phyloP scores from a whole-genome alignment of 2,797 vertebrate species.

The Melanotaenia trifasciata region DNA sequence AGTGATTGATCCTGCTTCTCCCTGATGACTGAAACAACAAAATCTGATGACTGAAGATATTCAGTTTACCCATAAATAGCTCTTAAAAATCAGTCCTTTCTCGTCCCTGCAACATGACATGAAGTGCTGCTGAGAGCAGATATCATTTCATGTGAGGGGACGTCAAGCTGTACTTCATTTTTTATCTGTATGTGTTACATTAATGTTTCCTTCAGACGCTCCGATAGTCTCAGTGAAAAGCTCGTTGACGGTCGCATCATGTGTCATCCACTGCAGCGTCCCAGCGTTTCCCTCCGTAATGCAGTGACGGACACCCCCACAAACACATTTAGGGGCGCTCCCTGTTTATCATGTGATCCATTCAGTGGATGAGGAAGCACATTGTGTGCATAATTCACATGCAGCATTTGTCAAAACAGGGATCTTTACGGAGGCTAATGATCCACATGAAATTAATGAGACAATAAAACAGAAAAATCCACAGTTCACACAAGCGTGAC shows the following conservation, averaged over 20 bases:
- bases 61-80: neutral
- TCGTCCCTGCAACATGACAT: neutral
- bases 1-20: neutral
- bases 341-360: conserved; percentile 93
- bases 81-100: conserved; percentile 1
- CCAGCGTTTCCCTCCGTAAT: conserved; percentile 71
- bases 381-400: conserved; percentile 94
- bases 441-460: conserved; percentile 97
- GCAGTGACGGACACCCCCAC: conserved; percentile 72
- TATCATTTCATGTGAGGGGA: conserved; percentile 30
- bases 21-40: neutral
- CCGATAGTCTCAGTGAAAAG: conserved; percentile 38
- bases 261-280: conserved; percentile 66
- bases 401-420: conserved; percentile 96
- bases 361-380: conserved; percentile 78
- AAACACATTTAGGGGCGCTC: conserved; percentile 77
- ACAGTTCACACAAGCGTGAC: conserved; percentile 85
- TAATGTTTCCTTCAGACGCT: conserved; percentile 69
- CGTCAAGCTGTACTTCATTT: conserved; percentile 57
- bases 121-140: conserved; percentile 10
- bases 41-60: conserved; percentile 8
- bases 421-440: conserved; percentile 94
- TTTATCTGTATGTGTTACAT: conserved; percentile 54
- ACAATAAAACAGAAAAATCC: conserved; percentile 98
- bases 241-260: conserved; percentile 58